phyloP scores from a whole-genome alignment of 2,113 vertebrate genomes.

The Heliornis fulica region DNA sequence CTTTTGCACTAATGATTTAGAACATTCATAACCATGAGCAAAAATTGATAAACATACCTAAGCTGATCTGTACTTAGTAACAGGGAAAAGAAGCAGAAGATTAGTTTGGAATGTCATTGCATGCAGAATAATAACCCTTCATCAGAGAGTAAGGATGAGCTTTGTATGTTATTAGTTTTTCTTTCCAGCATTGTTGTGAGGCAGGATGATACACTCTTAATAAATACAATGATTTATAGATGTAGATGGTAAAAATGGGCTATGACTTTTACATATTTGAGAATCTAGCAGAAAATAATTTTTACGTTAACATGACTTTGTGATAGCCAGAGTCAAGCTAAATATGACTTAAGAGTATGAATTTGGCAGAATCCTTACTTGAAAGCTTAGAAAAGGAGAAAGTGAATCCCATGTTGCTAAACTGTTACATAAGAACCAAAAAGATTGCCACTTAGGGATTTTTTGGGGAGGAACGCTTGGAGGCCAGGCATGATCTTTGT shows the following conservation, averaged over 20 bases:
- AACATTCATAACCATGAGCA: neutral
- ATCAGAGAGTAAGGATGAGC: neutral
- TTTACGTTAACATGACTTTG: neutral
- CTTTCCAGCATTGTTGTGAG: neutral
- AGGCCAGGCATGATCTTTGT: neutral
- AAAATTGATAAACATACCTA: neutral
- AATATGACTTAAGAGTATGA: neutral
- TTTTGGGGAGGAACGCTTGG: accelerated
- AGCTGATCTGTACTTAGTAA: neutral
- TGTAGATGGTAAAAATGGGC: neutral
- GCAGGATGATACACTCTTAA: neutral
- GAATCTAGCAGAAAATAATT: neutral
- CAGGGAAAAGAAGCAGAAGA: neutral
- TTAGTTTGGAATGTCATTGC: neutral
- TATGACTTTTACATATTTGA: neutral
- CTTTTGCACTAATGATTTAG: neutral
- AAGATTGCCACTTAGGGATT: neutral
- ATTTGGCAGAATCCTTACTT: neutral
- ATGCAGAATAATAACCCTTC: neutral
- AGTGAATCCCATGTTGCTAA: neutral
- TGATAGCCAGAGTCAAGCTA: neutral
- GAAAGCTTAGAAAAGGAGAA: neutral
- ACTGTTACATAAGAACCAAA: neutral
- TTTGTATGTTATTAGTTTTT: neutral
- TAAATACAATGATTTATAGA: neutral